Base-by-base conservation (phyloP, 2,113 vertebrate species). In the Zosterops lateralis region DNA sequence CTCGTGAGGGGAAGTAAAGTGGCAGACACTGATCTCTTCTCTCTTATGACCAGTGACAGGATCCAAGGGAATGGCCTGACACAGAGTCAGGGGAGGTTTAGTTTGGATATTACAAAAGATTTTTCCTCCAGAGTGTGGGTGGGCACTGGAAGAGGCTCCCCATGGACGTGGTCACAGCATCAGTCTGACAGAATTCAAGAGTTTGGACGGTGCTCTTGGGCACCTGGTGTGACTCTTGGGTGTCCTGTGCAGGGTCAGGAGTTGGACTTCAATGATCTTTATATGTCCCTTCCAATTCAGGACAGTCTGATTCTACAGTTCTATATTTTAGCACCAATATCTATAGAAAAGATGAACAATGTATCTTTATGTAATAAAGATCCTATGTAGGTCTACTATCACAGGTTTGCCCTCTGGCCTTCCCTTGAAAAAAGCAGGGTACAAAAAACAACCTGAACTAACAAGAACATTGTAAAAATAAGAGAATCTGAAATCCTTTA, bases 1-100 rank as follows among this genome's bases (percentile, higher is more conserved):
- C 29, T 42, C 0, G 0, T 26, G 20, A 75, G 20, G 11, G 38
- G 14, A 68, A 40, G 20, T 1, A 7, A 4, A 53, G 54, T 32
- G 4, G 3, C 29, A 47, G 24, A 0, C 9, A 10, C 3, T 2
- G 9, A 12, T 18, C 5, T 51, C 32, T 21, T 50, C 29, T 5
- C n/a, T 47, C 19, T 53, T 5, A 3, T 31, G 11, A 31, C 11
- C 29, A 26, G 29, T 12, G n/a, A 34, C 29, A 75, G 34, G 6
- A 47, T 14, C 13, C 6, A 2, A 68, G 17, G 25, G 9, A 89
- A 54, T 10, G 7, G n/a, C 17, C 17, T 34, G 25, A 34, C 53
- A 14, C 14, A 48, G n/a, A 9, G 29, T 34, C n/a, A 48, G 20
- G 24, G 29, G 7, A 54, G 3, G 6, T 31, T 82, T 40, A 12